These are phyloP conservation scores for Zygaena filipendulae DNA, from an alignment of 2,888 invertebrate species.

Conservation along the genomic window DNA sequence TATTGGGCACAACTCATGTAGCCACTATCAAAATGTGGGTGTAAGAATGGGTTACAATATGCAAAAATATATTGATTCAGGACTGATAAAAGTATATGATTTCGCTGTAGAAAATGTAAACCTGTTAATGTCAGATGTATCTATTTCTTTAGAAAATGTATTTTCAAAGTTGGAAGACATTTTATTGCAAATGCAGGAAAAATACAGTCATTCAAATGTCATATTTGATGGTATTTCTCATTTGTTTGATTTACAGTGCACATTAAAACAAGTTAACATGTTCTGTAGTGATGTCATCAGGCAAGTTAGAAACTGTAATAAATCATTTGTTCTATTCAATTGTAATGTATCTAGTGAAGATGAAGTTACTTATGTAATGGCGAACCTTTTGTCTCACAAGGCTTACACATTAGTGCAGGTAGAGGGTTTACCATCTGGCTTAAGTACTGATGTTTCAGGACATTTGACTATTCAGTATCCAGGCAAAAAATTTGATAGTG, in stretches of 20 bases:
- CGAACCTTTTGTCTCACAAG: slow-evolving; percentile 71
- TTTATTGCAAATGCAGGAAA: slow-evolving; percentile 35
- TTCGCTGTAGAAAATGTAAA: slow-evolving; percentile 32
- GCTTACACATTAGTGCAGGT: slow-evolving; percentile 73
- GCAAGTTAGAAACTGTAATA: slow-evolving; percentile 31
- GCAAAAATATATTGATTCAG: slow-evolving; percentile 46
- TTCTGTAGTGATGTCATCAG: slow-evolving; percentile 58
- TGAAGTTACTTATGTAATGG: slow-evolving; percentile 67
- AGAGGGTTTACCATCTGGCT: slow-evolving; percentile 76
- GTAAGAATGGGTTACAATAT: slow-evolving; percentile 80
- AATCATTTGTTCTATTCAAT: slow-evolving; percentile 58
- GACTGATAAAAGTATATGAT: slow-evolving; percentile 36
- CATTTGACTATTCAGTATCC: slow-evolving; percentile 66
- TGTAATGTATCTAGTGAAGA: slow-evolving; percentile 69
- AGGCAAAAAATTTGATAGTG: slow-evolving; percentile 36
- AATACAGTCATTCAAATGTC: slow-evolving; percentile 56
- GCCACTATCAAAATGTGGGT: slow-evolving; percentile 80
- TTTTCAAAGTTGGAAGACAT: slow-evolving; percentile 44
- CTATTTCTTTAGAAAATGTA: slow-evolving; percentile 40
- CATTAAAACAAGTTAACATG: slow-evolving; percentile 53
- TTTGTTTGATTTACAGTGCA: slow-evolving; percentile 72
- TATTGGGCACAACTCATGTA: slow-evolving; percentile 75
- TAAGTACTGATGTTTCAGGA: slow-evolving; percentile 79
- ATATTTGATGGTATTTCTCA: slow-evolving; percentile 80
- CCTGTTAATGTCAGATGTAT: slow-evolving; percentile 25